Evolutionary conservation across 2,113 vertebrate species (phyloP).

Genomic region (Aegithalos caudatus): DNA sequence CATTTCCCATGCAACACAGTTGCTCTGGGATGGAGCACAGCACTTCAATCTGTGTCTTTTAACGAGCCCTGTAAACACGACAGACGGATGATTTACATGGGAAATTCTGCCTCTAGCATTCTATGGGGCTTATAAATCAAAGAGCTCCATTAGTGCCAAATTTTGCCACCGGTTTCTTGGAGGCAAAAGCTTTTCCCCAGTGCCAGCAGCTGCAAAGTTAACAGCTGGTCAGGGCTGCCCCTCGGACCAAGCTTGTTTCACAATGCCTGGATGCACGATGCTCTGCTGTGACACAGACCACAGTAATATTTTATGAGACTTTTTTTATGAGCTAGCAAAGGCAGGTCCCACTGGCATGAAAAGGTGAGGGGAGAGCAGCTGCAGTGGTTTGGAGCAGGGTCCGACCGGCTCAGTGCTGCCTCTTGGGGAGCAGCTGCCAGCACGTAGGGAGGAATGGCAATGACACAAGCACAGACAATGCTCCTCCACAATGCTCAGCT

Average conservation of each 20-base stretch:
- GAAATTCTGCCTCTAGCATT: not conserved
- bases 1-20: not conserved
- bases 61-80: not conserved
- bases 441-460: not conserved
- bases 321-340: not conserved
- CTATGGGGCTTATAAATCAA: not conserved
- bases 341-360: not conserved
- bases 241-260: not conserved
- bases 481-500: not conserved
- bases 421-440: not conserved
- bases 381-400: not conserved
- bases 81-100: not conserved
- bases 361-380: not conserved
- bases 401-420: not conserved
- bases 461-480: accelerated
- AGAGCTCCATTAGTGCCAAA: not conserved
- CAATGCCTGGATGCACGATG: not conserved
- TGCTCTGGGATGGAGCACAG: not conserved
- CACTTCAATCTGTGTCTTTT: not conserved
- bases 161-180: not conserved
- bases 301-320: conserved; percentile 8
- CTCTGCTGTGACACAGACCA: not conserved
- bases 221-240: not conserved
- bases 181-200: not conserved
- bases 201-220: not conserved